Base-by-base conservation (phyloP, 2,888 invertebrate genomes). In the Oligia strigilis region DNA sequence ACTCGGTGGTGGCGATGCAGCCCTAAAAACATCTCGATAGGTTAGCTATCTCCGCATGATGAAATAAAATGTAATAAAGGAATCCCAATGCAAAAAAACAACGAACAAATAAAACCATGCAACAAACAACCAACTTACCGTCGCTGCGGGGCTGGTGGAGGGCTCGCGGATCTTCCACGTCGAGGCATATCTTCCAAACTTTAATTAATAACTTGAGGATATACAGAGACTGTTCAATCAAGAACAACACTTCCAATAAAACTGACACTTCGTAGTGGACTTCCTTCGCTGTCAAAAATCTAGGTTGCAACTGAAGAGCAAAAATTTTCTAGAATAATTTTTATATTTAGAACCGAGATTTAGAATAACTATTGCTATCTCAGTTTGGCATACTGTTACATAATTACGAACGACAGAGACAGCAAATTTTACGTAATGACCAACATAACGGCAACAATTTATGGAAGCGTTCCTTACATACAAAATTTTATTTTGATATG, bases 141-240 rank as follows among this genome's bases (percentile, higher is more conserved):
- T 93, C 98, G 92, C 86, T 93, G 97, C 73, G 97, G 95, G 66
- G 98, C 97, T 89, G 98, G 98, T 81, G 98, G 98, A 82, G 98
- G 98, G 93, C 98, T 98, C 80, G 98, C 97, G 88, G 98, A 97
- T 94, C 98, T 97, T 97, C 98, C 98, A 94, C 98, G 97, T 95
- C 98, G 97, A 94, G 98, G 98, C 98, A 98, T 98, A 92, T 82
- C 92, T 85, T 77, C 43, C 17, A 67, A 78, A 75, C 46, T 83
- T 86, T 77, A 52, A 1, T 86, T 77, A 52, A 1, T 36, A 82
- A 77, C 78, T 85, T 75, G 23, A 36, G 43, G 43, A 81, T 72
- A 82, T 52, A 78, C 65, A 79, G 66, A 78, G 75, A 78, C n/a
- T 74, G 73, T 76, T 78, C 80, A 29, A 19, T 40, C 52, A 46